Evolutionary conservation across 2,888 invertebrate species (phyloP).

Genomic region (Nomada goodeniana): DNA sequence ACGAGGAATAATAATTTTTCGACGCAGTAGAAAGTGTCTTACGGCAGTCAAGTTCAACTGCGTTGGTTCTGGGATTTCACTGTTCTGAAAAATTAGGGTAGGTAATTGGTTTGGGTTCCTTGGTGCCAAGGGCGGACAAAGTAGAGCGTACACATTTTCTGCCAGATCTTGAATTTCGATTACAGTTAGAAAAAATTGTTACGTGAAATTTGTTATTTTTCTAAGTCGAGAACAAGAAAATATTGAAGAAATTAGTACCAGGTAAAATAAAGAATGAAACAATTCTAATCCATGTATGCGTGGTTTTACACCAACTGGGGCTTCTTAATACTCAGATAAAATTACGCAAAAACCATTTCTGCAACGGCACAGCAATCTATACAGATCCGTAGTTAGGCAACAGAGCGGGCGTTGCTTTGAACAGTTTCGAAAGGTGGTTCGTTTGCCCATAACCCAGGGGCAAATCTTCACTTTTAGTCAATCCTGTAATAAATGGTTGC

Average conservation of each 20-base stretch:
- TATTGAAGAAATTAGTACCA: no score
- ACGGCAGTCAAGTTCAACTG: not conserved
- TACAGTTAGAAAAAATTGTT: no score
- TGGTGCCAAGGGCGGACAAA: no score
- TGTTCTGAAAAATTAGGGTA: not conserved
- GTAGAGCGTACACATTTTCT: no score
- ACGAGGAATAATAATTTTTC: not conserved
- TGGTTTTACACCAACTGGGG: no score
- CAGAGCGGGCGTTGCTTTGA: constrained; percentile 4
- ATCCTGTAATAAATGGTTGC: constrained; percentile 12
- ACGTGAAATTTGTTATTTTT: no score
- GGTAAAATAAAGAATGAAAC: no score
- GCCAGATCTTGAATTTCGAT: no score
- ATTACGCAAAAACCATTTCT: not conserved
- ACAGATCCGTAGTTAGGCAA: constrained; percentile 14
- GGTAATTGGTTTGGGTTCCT: not conserved
- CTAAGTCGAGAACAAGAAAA: no score
- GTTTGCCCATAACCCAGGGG: constrained; percentile 36
- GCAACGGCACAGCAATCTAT: not conserved
- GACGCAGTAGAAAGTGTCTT: not conserved
- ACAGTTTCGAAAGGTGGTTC: constrained; percentile 23
- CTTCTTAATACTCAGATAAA: not conserved
- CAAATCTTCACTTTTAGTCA: constrained; percentile 3
- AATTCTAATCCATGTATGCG: no score
- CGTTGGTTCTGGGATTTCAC: not conserved